Conservation (phyloP, 1,140 invertebrate species). For the Philopotamus ludificatus region DNA sequence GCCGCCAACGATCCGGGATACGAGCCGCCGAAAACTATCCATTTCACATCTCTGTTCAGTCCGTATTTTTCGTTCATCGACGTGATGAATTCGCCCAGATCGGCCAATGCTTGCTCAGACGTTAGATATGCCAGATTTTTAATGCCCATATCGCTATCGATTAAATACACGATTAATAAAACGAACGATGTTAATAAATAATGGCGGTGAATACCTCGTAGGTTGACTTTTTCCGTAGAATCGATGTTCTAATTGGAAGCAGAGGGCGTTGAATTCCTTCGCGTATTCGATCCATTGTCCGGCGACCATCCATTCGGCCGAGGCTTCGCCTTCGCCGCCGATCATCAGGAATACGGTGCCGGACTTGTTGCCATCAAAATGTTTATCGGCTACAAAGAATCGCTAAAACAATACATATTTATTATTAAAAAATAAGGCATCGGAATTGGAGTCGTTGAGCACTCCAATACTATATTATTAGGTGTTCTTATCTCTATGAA, state of each 20-base stretch:
- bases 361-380: slow-evolving; percentile 61
- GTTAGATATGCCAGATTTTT: slow-evolving; percentile 78
- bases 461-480: not conserved
- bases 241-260: slow-evolving; percentile 87
- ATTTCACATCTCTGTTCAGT: slow-evolving; percentile 67
- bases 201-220: slow-evolving; percentile 59
- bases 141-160: slow-evolving; percentile 68
- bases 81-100: slow-evolving; percentile 79
- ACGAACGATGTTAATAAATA: not conserved
- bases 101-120: slow-evolving; percentile 85
- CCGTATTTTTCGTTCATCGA: slow-evolving; percentile 66
- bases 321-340: slow-evolving; percentile 74
- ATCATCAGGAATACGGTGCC: slow-evolving; percentile 89
- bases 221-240: slow-evolving; percentile 93
- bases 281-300: slow-evolving; percentile 86
- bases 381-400: slow-evolving; percentile 77
- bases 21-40: slow-evolving; percentile 91
- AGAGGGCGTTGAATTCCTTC: slow-evolving; percentile 74
- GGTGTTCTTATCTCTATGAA: not conserved
- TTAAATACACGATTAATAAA: not conserved
- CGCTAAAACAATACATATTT: slow-evolving; percentile 56
- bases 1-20: slow-evolving; percentile 90
- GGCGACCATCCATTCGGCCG: slow-evolving; percentile 77
- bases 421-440: not conserved
- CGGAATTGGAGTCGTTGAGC: not conserved